A percentile compares a stretch with the other conserved stretches of the same genome.
Evolutionary conservation across 2,888 invertebrate species (phyloP).

Genomic region (Eupithecia exiguata): DNA sequence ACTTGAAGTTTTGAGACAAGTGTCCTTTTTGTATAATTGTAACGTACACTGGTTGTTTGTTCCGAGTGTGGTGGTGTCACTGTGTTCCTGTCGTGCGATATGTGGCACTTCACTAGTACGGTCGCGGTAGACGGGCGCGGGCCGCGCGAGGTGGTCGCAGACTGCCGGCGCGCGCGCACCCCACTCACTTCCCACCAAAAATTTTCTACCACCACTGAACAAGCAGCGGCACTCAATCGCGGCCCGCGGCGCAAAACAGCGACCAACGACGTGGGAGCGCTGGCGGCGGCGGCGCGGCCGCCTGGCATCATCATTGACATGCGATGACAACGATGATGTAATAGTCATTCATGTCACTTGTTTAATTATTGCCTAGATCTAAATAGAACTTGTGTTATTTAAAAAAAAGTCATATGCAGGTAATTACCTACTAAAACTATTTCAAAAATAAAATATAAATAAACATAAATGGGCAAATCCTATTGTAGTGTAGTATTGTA

Average conservation of each 20-base stretch:
- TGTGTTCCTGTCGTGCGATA: constrained; percentile 54
- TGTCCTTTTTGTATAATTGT: constrained; percentile 50
- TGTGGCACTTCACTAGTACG: constrained; percentile 55
- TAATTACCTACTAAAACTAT: background rate
- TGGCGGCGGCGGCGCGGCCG: background rate
- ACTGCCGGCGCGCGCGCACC: constrained; percentile 81
- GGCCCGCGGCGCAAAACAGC: constrained; percentile 58
- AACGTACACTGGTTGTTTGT: constrained; percentile 73
- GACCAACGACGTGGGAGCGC: constrained; percentile 46
- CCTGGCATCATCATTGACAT: background rate
- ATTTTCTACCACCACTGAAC: constrained; percentile 77
- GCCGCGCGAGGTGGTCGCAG: constrained; percentile 72
- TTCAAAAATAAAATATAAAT: background rate
- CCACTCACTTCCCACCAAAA: constrained; percentile 82
- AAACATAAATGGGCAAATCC: constrained; percentile 4
- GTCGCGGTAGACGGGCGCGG: constrained; percentile 69
- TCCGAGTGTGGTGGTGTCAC: constrained; percentile 59
- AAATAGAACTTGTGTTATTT: background rate
- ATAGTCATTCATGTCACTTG: background rate
- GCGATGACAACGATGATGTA: background rate
- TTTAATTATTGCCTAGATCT: background rate
- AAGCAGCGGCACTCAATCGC: constrained; percentile 62
- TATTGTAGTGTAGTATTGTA: too few relatives aligned
- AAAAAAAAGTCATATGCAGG: background rate
- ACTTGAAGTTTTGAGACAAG: constrained; percentile 55